Base-by-base conservation (phyloP, 2,888 invertebrate species). In the Thymelicus sylvestris region DNA sequence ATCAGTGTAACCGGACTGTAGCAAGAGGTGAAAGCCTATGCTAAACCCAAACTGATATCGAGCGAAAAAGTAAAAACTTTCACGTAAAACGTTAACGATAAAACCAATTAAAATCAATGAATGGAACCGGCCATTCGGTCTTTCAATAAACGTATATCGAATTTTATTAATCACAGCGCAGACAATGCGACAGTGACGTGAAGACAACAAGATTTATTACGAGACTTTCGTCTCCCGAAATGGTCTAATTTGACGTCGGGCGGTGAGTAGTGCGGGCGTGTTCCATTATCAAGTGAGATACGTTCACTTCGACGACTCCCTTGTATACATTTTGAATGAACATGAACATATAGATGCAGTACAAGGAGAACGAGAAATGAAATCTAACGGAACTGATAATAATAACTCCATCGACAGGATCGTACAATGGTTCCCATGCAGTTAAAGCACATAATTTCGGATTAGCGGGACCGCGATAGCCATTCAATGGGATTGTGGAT, bases 151-250 rank as follows among this genome's bases (percentile, higher is more conserved):
- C 75, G 71, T 75, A 73, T 76, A 77, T 77, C 73, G 74, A 75
- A 75, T 74, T 77, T 77, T 78, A 79, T 79, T 77, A 79, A 80
- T 78, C 79, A 75, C 72, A 72, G 77, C 73, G 52, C 66, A 38
- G 65, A 66, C 83, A 83, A 85, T 85, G 84, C 85, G 84, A 71
- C 70, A 71, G 70, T 71, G 70, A 87, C 78, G 76, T 77, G 72
- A 72, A 85, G 85, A 84, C 80, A 77, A 75, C 81, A 79, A 85
- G 88, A 90, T 89, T 87, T 89, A 90, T 90, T 84, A 80, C 75
- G 79, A 84, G 83, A 90, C 89, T 91, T 90, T 91, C 89, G 84
- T 83, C 80, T 83, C 86, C 86, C 79, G 80, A 86, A 89, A 87
- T 83, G 86, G 86, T 86, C 86, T 88, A 85, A 88, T 89, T 89